Evolutionary conservation across 35 echinoderm and acorn worm species (phyloP).

Genomic region (Apostichopus parvimensis): DNA sequence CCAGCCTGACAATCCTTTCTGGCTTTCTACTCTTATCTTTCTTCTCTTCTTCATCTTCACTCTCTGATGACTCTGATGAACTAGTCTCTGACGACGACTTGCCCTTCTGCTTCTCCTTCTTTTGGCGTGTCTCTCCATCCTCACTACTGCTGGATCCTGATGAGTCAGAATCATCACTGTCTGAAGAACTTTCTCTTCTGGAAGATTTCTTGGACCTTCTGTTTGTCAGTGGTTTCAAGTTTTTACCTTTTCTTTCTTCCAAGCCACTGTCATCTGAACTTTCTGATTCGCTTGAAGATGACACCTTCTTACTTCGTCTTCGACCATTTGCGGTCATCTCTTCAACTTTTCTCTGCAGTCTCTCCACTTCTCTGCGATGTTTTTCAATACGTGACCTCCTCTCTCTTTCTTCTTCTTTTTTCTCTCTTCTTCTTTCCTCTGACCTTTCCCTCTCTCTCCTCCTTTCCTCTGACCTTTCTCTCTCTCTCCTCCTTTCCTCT

Average conservation of each 20-base stretch:
- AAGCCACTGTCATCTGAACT: not conserved
- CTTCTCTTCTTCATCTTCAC: not conserved
- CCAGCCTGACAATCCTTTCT: not conserved
- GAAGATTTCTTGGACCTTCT: slow-evolving; percentile 1
- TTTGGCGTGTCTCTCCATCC: not conserved
- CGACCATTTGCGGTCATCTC: not conserved
- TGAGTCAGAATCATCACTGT: not conserved
- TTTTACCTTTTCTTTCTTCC: not conserved
- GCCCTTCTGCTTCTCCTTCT: not conserved
- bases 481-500: not conserved
- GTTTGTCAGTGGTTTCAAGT: not conserved
- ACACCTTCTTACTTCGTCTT: not conserved
- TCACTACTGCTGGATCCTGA: not conserved
- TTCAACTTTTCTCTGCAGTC: slow-evolving; percentile 17
- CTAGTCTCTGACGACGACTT: not conserved
- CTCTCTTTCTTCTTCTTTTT: not conserved
- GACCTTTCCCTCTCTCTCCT: not conserved
- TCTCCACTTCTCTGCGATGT: not conserved
- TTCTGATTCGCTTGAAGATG: slow-evolving; percentile 3
- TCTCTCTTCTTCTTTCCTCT: slow-evolving; percentile 22
- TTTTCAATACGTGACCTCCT: slow-evolving; percentile 1
- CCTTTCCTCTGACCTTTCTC: slow-evolving; percentile 2
- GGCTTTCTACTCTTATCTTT: not conserved
- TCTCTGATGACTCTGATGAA: not conserved
- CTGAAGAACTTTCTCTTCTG: not conserved